A percentile compares a stretch with the other conserved stretches of the same genome.
phyloP scores from a whole-genome alignment of 2,888 invertebrate species.

The Augiades crinisus region DNA sequence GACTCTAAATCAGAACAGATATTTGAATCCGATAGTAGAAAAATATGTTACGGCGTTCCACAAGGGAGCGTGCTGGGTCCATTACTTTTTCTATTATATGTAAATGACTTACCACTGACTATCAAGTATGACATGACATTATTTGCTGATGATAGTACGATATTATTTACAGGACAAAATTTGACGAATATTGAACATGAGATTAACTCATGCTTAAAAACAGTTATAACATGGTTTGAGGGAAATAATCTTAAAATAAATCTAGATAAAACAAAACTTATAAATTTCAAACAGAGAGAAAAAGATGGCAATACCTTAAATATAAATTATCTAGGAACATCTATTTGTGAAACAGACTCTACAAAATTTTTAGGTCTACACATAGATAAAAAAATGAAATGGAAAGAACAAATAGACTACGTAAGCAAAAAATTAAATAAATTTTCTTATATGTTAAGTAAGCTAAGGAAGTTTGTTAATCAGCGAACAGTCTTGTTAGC shows the following conservation, averaged over 20 bases:
- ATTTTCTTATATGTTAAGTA: too few relatives aligned
- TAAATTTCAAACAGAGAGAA: not conserved
- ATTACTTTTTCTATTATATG: not conserved
- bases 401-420: not conserved
- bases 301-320: not conserved
- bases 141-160: slow-evolving; percentile 1
- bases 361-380: not conserved
- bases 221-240: not conserved
- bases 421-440: not conserved
- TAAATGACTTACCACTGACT: not conserved
- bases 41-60: not conserved
- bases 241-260: not conserved
- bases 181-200: not conserved
- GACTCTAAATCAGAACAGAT: not conserved
- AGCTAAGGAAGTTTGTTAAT: too few relatives aligned
- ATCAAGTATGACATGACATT: not conserved
- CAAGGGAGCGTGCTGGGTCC: not conserved
- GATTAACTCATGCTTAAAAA: not conserved
- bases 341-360: not conserved
- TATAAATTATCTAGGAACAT: not conserved
- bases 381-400: not conserved
- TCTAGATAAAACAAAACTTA: not conserved
- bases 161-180: not conserved
- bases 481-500: not conserved
- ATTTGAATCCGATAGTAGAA: not conserved